Base-by-base conservation (phyloP, 1,140 invertebrate genomes). In the Pseudomyrmex sp. region DNA sequence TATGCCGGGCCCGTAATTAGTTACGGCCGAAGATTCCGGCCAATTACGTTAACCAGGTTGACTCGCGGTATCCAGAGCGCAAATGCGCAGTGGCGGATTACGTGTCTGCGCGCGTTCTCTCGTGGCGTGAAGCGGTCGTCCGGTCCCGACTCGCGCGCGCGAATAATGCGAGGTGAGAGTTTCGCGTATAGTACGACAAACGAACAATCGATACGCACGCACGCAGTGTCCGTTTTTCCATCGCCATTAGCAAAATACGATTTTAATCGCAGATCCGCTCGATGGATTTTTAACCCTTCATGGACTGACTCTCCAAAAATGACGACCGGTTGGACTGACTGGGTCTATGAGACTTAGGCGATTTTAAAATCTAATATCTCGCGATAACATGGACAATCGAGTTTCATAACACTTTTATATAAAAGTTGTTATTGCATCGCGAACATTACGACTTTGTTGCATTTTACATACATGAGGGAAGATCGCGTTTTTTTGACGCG, bases 21-120 rank as follows among this genome's bases (percentile, higher is more conserved):
- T 93, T 88, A 90, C 91, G 90, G 90, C 82, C 84, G 74, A 84
- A 87, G 89, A 91, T 92, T 74, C 85, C 65, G 85, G 82, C 85
- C 89, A 92, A 92, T 92, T 92, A 92, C 84, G 91, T 83, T 85
- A 91, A 89, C 84, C 86, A 89, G 90, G 88, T 85, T 91, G 91
- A 88, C 91, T 89, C 83, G 88, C 65, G 46, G 66, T 90, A 92
- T 91, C 82, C 90, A 91, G 91, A 92, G 90, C 91, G 91, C 87
- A 69, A 92, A 92, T 88, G 46, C n/a, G 74, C 46, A 12, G 73
- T 68, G 62, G 35, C 74, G 63, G 56, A 61, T 87, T 87, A 76
- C 65, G 54, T 74, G 65, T 35, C 5, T 35, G 35, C 35, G 35
- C 52, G 69, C 69, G 61, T 72, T 59, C 58, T 58, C 2, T 4